Conservation (phyloP, 1,140 invertebrate species). For the Babylonia areolata region DNA sequence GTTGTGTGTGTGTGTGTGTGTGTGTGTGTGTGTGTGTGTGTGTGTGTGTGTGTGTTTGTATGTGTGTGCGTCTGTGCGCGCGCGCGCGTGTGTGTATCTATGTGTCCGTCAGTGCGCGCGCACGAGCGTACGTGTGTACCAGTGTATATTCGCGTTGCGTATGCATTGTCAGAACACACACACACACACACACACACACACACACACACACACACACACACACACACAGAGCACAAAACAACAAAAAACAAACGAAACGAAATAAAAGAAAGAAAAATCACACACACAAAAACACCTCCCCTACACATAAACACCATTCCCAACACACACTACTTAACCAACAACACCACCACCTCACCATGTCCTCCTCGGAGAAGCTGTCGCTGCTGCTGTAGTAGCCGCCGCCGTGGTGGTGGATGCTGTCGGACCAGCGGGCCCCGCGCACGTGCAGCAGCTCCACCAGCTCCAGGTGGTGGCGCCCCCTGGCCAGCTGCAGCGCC, state of each 20-base stretch:
- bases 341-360: slow-evolving; percentile 36
- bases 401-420: slow-evolving; percentile 9
- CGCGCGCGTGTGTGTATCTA: no score
- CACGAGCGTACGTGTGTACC: no score
- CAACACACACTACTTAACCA: neutral
- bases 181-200: neutral
- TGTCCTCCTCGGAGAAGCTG: slow-evolving; percentile 44
- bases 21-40: no score
- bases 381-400: slow-evolving; percentile 28
- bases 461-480: slow-evolving; percentile 40
- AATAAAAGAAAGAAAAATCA: no score
- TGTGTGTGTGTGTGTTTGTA: no score
- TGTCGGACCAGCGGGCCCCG: slow-evolving; percentile 41
- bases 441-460: slow-evolving; percentile 33
- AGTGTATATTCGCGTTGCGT: no score
- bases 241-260: no score
- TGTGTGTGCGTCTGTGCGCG: no score
- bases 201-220: neutral
- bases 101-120: neutral
- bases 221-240: neutral
- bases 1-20: neutral
- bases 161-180: neutral
- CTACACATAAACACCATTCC: no score
- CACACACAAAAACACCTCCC: neutral
- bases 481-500: slow-evolving; percentile 53